Evolutionary conservation across 2,888 invertebrate genomes (phyloP), one percentile per base, ranked within the genome.

Genomic region (Deroplatys truncata): DNA sequence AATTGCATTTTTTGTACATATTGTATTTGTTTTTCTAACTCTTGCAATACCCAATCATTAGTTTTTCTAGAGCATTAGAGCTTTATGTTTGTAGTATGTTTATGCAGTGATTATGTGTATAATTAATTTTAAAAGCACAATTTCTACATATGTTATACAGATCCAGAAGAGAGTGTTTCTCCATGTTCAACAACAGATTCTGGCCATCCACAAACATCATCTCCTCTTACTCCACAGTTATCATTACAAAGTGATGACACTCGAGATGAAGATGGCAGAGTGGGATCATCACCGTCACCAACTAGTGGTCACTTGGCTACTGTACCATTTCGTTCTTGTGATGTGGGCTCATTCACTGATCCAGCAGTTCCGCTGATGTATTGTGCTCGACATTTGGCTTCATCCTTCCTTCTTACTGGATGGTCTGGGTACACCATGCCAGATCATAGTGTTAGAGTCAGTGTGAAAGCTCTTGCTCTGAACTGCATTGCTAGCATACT

Each of bases 391-490:
- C 94, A 97, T 90, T 93, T 98, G 8, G 95, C 95, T 28, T 96
- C 96, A 16, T 95, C 96, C 89, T 98, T 97, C 93, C 94, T 98
- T 35, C 93, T 98, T 49, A 95, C 95, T 25, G 97, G 97, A 0
- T 94, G 89, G 88, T 93, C 93, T 49, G 95, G 95, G 10, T 94
- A 94, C 5, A 92, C 96, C 86, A 95, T 97, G 91, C 94, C 97
- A 2, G 98, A 98, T 92, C 95, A 96, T 93, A 94, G 94, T 31
- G 96, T 97, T 82, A 95, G 99, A 82, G 98, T 99, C 56, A 98
- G 98, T 90, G 97, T 98, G 1, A 98, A 99, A 93, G 96, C 97
- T 13, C 95, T 98, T 82, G 97, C 98, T 0, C 93, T 99, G 29
- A 96, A 96, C 89, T 98, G 98, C 92, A 93, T 99, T 31, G 96